Percentiles rank a stretch among this genome's conserved stretches.
phyloP scores from a whole-genome alignment of 2,888 invertebrate genomes.

The Lepidocyrtoides sp. region DNA sequence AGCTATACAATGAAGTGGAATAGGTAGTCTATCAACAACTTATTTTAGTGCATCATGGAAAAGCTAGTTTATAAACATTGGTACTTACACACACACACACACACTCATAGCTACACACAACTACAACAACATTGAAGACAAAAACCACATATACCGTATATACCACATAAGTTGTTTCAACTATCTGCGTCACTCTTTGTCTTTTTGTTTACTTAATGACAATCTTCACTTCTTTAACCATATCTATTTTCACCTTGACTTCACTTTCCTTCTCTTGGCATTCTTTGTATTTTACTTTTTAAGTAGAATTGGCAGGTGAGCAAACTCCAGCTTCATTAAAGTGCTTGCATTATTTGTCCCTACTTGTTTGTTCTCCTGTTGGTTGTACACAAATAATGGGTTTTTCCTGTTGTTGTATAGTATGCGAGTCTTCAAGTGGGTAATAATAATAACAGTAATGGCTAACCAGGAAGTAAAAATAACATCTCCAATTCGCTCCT shows the following conservation, averaged over 20 bases:
- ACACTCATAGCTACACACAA: no score
- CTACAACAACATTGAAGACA: neutral
- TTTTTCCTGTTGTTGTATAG: neutral
- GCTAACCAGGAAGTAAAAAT: conserved; percentile 29
- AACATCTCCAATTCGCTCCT: neutral
- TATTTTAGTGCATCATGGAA: neutral
- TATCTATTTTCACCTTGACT: neutral
- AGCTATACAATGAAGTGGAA: neutral
- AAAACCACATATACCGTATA: neutral
- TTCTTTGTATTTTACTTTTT: neutral
- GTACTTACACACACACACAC: no score
- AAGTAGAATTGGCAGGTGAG: neutral
- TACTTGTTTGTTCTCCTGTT: neutral
- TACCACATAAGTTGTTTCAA: neutral
- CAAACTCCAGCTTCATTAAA: conserved; percentile 3
- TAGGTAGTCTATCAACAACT: neutral
- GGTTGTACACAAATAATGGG: neutral
- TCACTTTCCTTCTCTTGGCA: neutral
- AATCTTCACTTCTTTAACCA: neutral
- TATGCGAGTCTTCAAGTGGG: no score
- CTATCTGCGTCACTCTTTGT: neutral
- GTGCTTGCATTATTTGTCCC: neutral
- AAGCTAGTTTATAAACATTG: neutral
- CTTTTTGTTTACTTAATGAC: conserved; percentile 12
- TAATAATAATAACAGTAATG: neutral